Conservation (phyloP, 2,888 invertebrate genomes). For the Endotricha flammealis region DNA sequence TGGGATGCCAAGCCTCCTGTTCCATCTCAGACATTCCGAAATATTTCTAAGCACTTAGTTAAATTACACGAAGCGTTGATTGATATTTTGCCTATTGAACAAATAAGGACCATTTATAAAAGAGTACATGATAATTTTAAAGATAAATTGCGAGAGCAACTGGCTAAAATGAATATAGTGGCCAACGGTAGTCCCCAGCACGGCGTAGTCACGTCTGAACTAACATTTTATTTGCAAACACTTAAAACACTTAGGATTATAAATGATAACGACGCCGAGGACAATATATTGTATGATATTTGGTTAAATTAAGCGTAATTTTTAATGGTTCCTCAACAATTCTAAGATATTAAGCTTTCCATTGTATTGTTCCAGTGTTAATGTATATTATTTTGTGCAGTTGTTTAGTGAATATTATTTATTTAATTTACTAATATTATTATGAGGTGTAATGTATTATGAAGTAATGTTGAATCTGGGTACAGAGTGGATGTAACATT, state of each 20-base stretch:
- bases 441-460: no score
- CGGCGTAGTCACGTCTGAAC: slow-evolving; percentile 94
- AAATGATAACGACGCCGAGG: slow-evolving; percentile 84
- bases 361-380: not conserved
- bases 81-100: slow-evolving; percentile 87
- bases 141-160: slow-evolving; percentile 89
- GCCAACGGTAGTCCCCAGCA: slow-evolving; percentile 98
- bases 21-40: slow-evolving; percentile 93
- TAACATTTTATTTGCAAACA: slow-evolving; percentile 93
- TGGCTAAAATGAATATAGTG: slow-evolving; percentile 90
- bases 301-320: slow-evolving; percentile 80
- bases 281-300: slow-evolving; percentile 89
- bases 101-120: slow-evolving; percentile 86
- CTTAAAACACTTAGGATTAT: slow-evolving; percentile 88
- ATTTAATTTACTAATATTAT: no score
- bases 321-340: slow-evolving; percentile 11
- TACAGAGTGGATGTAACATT: no score
- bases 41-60: slow-evolving; percentile 91
- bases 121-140: slow-evolving; percentile 92
- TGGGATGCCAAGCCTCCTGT: slow-evolving; percentile 98
- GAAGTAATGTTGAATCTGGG: no score
- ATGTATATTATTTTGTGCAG: not conserved
- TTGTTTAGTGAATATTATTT: not conserved
- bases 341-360: slow-evolving; percentile 4
- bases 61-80: slow-evolving; percentile 95